Base-by-base conservation (phyloP, 2,888 invertebrate species). In the Epiblema foenella region DNA sequence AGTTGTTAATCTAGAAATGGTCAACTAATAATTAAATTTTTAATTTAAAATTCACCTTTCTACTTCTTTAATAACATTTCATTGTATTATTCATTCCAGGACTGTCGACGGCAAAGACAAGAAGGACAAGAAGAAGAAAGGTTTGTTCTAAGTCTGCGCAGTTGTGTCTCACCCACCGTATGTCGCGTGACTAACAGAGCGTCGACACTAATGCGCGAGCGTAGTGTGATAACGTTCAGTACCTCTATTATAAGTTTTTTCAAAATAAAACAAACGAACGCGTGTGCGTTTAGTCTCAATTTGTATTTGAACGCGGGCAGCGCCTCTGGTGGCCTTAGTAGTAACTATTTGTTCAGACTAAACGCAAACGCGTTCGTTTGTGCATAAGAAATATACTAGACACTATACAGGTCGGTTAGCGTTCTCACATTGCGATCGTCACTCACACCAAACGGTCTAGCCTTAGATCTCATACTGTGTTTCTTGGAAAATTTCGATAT, bases 101-200 rank as follows among this genome's bases (percentile, higher is more conserved):
- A 94, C 96, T 77, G 95, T 97, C 79, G 97, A 97, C 85, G 97
- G 97, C 81, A 97, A 97, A 93, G 97, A 97, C 84, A 97, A 97
- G 91, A 97, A 97, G 94, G 96, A 95, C 88, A 97, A 97, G 95
- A 97, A 97, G 95, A 97, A 96, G 95, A 97, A 97, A 94, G 97
- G 97, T 89, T 95, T 97, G 93, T 97, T 98, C 94, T 97, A 96
- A 95, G 79, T 73, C 77, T 76, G 81, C 81, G 80, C 74, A 78
- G 79, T 79, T 78, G 81, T 83, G 79, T 81, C 85, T 86, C 88
- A 87, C 89, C 91, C 91, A 89, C 90, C 90, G 89, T 85, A 79
- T 83, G 79, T 79, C 81, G 81, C 86, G 90, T 89, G 86, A 90
- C 90, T 91, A 90, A 91, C 88, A 77, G 63, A 75, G 75, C 77